Evolutionary conservation across 2,113 vertebrate genomes (phyloP).

Genomic region (Hiodon tergisus): DNA sequence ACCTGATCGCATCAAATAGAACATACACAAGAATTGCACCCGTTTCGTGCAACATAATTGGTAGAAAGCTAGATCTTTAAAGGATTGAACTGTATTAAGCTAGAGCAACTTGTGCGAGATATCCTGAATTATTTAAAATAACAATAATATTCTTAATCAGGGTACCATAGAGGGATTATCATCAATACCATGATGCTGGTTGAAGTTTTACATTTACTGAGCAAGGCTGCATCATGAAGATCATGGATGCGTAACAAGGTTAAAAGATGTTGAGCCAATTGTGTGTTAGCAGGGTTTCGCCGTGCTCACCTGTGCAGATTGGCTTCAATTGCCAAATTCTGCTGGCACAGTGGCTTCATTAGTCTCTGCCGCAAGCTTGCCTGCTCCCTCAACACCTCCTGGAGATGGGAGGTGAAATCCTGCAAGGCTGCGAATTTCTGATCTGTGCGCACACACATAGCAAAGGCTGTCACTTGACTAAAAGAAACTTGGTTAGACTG

Average conservation of each 20-base stretch:
- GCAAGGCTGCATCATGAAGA: no score
- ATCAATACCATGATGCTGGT: no score
- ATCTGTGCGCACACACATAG: slow-evolving; percentile 46
- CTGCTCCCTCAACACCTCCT: slow-evolving; percentile 74
- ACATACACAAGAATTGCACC: not conserved
- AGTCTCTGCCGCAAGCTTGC: slow-evolving; percentile 70
- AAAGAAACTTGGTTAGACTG: not conserved
- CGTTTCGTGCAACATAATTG: not conserved
- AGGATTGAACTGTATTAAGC: no score
- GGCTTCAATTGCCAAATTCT: slow-evolving; percentile 75
- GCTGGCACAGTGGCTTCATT: slow-evolving; percentile 66
- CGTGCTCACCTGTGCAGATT: slow-evolving; percentile 72
- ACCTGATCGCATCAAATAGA: slow-evolving; percentile 48
- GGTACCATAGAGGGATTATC: no score
- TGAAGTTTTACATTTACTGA: no score
- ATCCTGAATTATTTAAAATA: not conserved
- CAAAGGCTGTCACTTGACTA: no score
- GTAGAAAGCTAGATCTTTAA: not conserved
- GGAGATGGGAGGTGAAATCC: slow-evolving; percentile 75
- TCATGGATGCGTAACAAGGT: no score
- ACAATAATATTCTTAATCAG: not conserved
- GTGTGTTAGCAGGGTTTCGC: not conserved
- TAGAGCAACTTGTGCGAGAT: no score
- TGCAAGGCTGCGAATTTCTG: slow-evolving; percentile 68
- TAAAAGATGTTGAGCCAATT: no score